phyloP scores from a whole-genome alignment of 2,113 vertebrate genomes.

The Lethenteron reissneri region DNA sequence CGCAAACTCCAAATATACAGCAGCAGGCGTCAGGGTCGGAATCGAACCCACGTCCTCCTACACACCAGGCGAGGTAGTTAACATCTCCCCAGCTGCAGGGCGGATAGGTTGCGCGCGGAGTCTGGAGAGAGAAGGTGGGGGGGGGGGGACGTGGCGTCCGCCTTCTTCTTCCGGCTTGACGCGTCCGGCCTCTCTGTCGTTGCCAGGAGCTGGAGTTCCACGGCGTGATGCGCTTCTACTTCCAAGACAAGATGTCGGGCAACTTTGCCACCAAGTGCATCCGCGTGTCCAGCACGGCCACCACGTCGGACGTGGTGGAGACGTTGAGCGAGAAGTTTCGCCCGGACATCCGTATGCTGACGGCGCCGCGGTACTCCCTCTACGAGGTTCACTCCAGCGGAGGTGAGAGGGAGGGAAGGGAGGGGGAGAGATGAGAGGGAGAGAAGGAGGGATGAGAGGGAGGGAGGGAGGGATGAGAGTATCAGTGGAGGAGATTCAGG shows the following conservation, averaged over 20 bases:
- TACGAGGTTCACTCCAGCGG: constrained; percentile 96
- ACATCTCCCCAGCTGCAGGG: too few species aligned
- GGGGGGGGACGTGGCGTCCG: too few species aligned
- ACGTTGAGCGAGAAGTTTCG: constrained; percentile 93
- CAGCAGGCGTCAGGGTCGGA: too few species aligned
- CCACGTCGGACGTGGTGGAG: constrained; percentile 92
- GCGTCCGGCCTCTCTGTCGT: not conserved
- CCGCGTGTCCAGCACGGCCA: constrained; percentile 84
- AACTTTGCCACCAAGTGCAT: constrained; percentile 98
- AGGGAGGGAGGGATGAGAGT: not conserved
- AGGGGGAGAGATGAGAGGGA: not conserved
- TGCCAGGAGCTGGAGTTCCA: constrained; percentile 85
- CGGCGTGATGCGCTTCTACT: constrained; percentile 97
- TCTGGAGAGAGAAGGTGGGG: too few species aligned
- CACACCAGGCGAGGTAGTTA: too few species aligned
- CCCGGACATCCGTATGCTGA: constrained; percentile 95
- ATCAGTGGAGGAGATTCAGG: not conserved
- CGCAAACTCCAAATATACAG: too few species aligned
- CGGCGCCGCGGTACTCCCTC: constrained; percentile 76
- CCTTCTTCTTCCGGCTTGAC: too few species aligned
- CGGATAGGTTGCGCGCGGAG: too few species aligned
- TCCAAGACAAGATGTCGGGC: constrained; percentile 90
- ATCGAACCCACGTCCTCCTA: too few species aligned
- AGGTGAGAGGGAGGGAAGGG: constrained; percentile 26
- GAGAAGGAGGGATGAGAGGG: not conserved